Base-by-base conservation (phyloP, 2,888 invertebrate species). In the Ectemnius cavifrons region DNA sequence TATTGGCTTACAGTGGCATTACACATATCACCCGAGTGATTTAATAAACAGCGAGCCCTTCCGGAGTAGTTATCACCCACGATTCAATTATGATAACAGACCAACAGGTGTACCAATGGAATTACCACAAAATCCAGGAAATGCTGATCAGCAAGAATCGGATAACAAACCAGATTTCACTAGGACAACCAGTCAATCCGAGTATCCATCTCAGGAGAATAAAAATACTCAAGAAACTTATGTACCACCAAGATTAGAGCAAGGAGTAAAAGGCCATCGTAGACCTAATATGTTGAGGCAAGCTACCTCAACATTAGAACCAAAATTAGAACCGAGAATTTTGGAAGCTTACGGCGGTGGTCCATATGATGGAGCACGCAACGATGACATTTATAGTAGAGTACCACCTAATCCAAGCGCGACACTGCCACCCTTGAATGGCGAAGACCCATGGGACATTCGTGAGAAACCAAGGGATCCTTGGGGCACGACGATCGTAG, bases 291-390 rank as follows among this genome's bases (percentile, higher is more conserved):
- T 16, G 13, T 14, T 37, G 45, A 61, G 74, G 28, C 56, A 47
- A 73, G 45, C 1, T 45, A 67, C 63, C 28, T 27, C 28, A 62
- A 23, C 56, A 45, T 8, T 47, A 46, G 66, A 69, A 46, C 16
- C 62, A 4, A 63, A 74, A 37, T 37, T 84, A 8, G 71, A 85
- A 20, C 74, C 88, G 27, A 79, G 87, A 57, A 86, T 88, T 73
- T 63, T 88, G 16, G 83, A 87, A 83, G 88, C 83, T 46, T 89
- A 87, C 70, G 88, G 88, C 18, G 88, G 87, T 67, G 86, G 86
- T 20, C 79, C 83, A 5, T 88, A 89, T 45, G 84, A 84, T 60
- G 65, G 62, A 6, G 67, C 75, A 18, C 85, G 83, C 56, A 68
- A 27, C 20, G 78, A 82, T 18, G 82, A 86, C 62, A 76, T 86